Base-by-base conservation (phyloP, 2,888 invertebrate genomes). In the Netelia fuscicornis region DNA sequence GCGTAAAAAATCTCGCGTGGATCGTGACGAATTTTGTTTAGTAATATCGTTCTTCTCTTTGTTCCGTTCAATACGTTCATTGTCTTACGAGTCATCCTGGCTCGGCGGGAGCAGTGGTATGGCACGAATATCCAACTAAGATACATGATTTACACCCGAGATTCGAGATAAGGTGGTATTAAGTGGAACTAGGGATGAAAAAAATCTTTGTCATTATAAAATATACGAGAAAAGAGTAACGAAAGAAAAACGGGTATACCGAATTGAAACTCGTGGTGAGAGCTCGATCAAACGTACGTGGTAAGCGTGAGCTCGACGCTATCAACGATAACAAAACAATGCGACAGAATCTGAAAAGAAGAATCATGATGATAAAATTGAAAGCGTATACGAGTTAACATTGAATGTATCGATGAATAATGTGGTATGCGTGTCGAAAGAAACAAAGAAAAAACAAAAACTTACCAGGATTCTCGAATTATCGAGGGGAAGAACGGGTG, bases 71-170 rank as follows among this genome's bases (percentile, higher is more conserved):
- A 30, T 58, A 13, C 11, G 20, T 70, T 30, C 42, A 25, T 75
- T 44, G 10, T 48, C 65, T n/a, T 30, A 42, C 56, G 52, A 17
- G 30, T 48, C 30, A 68, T 71, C 25, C 25, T 48, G 75, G 77
- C 72, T 86, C 79, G 75, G 84, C 82, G 81, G 60, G 84, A 79
- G 86, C 86, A 83, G 81, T 86, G 81, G 81, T 79, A 76, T 71
- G 86, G 78, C 81, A 86, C 81, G 81, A 81, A 78, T 83, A 85
- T 74, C 70, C 77, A 86, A 74, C 75, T 70, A 86, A 37, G 1
- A 86, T 81, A 86, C 83, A 72, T 71, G 78, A 86, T 86, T 78
- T 75, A 74, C 64, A 68, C 65, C 74, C 84, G 75, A 75, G 81
- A 81, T 84, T 65, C 76, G 77, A 83, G 80, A 62, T 68, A 68